A percentile compares a stretch with the other conserved stretches of the same genome.
Evolutionary conservation across 2,797 vertebrate species (phyloP).

Genomic region (Cephalopachus bancanus): DNA sequence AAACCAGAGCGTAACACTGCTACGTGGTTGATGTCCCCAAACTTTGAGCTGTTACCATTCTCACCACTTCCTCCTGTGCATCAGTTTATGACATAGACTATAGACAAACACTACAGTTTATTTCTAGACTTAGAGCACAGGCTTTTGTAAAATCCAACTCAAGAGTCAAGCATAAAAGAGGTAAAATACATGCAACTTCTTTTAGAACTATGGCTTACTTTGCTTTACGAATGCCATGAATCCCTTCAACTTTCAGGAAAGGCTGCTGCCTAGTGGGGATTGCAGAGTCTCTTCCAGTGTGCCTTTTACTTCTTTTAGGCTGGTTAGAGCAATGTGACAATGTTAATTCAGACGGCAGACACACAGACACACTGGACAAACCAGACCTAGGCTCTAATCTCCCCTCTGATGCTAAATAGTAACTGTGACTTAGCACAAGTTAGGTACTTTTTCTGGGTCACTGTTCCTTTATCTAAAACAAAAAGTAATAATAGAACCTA

Average conservation of each 20-base stretch:
- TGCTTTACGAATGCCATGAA: neutral
- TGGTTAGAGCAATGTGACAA: no score
- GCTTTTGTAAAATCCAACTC: neutral
- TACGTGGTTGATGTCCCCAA: neutral
- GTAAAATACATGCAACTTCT: neutral
- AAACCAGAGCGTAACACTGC: neutral
- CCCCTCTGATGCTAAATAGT: neutral
- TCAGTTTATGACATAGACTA: neutral
- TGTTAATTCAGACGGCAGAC: neutral
- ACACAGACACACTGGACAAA: neutral
- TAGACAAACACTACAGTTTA: neutral
- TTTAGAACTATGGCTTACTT: neutral
- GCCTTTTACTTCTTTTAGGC: no score
- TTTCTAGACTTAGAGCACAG: neutral
- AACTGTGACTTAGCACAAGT: neutral
- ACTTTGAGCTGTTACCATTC: neutral
- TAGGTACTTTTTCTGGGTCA: neutral
- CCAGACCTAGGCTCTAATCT: neutral
- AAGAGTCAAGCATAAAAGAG: neutral
- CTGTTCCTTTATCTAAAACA: neutral
- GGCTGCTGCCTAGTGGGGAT: neutral
- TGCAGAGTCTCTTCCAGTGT: no score
- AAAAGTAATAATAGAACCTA: neutral
- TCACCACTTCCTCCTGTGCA: neutral
- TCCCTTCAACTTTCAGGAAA: neutral